A percentile compares a stretch with the other conserved stretches of the same genome.
Evolutionary conservation across 2,888 invertebrate species (phyloP).

Genomic region (Leptinotarsa rubiginosa): DNA sequence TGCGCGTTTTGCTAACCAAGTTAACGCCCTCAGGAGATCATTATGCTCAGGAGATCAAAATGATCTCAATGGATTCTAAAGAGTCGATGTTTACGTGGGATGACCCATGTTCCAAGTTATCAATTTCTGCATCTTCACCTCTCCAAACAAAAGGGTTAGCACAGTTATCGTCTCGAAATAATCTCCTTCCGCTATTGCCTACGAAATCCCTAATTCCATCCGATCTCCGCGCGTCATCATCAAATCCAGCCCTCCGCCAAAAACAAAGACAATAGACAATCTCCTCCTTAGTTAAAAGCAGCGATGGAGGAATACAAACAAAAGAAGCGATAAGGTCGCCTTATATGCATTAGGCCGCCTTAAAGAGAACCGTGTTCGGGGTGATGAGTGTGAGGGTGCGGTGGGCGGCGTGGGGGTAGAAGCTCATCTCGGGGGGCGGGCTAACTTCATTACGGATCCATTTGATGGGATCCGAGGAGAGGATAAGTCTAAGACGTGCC

Average conservation of each 20-base stretch:
- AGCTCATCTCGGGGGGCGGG: slow-evolving; percentile 38
- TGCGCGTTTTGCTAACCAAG: too few relatives aligned
- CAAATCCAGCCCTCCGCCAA: slow-evolving; percentile 32
- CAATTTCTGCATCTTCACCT: neutral
- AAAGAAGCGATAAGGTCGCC: slow-evolving; percentile 62
- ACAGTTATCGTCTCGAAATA: slow-evolving; percentile 7
- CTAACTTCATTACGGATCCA: slow-evolving; percentile 84
- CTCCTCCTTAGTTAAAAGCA: slow-evolving; percentile 42
- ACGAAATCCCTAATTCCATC: slow-evolving; percentile 28
- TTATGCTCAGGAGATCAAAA: too few relatives aligned
- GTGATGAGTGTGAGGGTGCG: slow-evolving; percentile 57
- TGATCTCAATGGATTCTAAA: too few relatives aligned
- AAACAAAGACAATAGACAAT: slow-evolving; percentile 39
- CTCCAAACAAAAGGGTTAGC: neutral
- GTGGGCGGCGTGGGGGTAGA: slow-evolving; percentile 64
- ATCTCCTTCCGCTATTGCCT: slow-evolving; percentile 20
- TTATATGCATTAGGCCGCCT: slow-evolving; percentile 64
- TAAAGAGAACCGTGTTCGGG: slow-evolving; percentile 61
- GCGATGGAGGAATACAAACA: slow-evolving; percentile 54
- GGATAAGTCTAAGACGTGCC: slow-evolving; percentile 61
- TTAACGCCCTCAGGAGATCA: too few relatives aligned
- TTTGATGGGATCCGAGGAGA: slow-evolving; percentile 78
- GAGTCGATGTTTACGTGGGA: too few relatives aligned
- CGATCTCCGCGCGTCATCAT: slow-evolving; percentile 22
- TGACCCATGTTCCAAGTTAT: too few relatives aligned